Conservation (phyloP, 1,140 invertebrate species). For the Ylistrum balloti region DNA sequence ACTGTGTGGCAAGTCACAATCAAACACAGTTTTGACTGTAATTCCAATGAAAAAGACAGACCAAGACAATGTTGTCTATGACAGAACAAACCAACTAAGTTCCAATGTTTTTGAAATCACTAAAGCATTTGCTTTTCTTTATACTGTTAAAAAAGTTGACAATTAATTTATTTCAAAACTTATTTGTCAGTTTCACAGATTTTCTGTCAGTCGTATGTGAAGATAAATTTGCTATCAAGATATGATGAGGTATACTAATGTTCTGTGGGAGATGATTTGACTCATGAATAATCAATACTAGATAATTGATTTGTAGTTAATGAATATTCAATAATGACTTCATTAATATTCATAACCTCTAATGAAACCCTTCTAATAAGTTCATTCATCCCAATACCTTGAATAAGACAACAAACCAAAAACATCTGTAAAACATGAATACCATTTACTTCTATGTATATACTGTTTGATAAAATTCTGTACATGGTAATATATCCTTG, state of each 20-base stretch:
- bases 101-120: neutral
- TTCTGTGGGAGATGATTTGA: neutral
- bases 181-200: too few species aligned
- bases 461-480: too few species aligned
- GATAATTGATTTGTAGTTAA: neutral
- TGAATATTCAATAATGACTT: neutral
- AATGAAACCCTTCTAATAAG: neutral
- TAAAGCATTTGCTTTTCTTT: neutral
- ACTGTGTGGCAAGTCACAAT: neutral
- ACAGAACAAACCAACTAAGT: too few species aligned
- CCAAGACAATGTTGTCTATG: neutral
- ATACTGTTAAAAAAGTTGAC: neutral
- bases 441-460: too few species aligned
- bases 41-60: conserved; percentile 1
- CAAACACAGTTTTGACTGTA: neutral
- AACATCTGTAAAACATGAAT: neutral
- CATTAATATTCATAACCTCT: neutral
- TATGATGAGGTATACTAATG: neutral
- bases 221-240: neutral
- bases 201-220: neutral
- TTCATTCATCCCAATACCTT: neutral
- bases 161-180: too few species aligned
- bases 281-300: neutral
- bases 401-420: neutral
- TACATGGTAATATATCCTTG: too few species aligned